Evolutionary conservation across 2,113 vertebrate species (phyloP).

Genomic region (Pelobates fuscus): DNA sequence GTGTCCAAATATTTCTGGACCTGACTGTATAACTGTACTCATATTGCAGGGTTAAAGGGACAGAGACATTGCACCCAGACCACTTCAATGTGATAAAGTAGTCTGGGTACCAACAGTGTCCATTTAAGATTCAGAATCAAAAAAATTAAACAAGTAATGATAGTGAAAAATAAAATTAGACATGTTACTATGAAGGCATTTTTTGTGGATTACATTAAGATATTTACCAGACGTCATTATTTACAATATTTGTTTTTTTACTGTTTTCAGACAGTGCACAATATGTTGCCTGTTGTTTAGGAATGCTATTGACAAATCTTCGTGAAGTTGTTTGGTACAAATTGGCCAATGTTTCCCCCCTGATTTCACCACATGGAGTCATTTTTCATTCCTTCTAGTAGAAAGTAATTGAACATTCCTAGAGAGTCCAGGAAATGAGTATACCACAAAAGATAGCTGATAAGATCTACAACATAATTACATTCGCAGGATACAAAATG

Average conservation of each 20-base stretch:
- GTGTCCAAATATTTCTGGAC: no score
- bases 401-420: background rate
- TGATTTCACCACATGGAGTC: background rate
- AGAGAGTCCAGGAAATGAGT: background rate
- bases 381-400: background rate
- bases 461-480: conserved; percentile 11
- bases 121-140: no score
- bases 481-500: no score
- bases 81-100: no score
- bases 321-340: background rate
- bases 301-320: background rate
- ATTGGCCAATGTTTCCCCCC: background rate
- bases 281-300: background rate
- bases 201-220: background rate
- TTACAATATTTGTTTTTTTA: background rate
- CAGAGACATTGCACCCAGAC: no score
- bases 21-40: no score
- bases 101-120: no score
- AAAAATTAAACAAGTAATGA: no score
- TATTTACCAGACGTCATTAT: background rate
- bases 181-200: no score
- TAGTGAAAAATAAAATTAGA: no score
- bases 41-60: no score
- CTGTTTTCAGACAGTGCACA: background rate
- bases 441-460: background rate